Evolutionary conservation across 2,797 vertebrate species (phyloP).

Genomic region (Eulemur coronatus): DNA sequence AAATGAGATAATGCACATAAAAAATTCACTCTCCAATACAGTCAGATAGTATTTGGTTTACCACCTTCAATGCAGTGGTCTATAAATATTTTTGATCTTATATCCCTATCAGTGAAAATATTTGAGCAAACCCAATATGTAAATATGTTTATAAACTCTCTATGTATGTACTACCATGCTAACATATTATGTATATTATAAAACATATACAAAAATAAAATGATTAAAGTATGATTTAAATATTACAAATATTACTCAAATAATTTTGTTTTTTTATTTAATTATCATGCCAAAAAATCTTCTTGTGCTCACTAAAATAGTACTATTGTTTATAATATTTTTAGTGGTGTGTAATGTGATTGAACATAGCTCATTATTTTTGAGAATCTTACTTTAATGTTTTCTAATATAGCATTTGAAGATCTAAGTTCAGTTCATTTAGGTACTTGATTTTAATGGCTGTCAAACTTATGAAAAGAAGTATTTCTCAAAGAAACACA

Average conservation of each 20-base stretch:
- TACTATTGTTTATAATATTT: neutral
- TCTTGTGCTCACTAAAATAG: neutral
- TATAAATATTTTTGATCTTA: neutral
- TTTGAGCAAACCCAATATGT: neutral
- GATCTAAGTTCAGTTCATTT: neutral
- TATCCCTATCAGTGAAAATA: neutral
- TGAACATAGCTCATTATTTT: neutral
- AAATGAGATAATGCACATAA: neutral
- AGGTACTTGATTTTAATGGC: neutral
- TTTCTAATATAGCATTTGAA: neutral
- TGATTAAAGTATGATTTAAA: neutral
- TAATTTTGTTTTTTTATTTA: neutral
- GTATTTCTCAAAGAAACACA: neutral
- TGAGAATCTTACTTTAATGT: neutral
- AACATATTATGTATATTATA: neutral
- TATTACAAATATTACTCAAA: neutral
- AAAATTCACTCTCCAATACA: neutral
- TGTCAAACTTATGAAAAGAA: neutral
- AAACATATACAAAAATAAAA: neutral
- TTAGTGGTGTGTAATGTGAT: neutral
- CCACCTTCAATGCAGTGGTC: neutral
- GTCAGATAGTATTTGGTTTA: neutral
- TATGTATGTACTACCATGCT: rapidly evolving
- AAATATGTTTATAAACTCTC: neutral
- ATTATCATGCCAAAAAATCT: neutral